Conservation (phyloP, 2,113 vertebrate species). For the Actenoides hombroni region DNA sequence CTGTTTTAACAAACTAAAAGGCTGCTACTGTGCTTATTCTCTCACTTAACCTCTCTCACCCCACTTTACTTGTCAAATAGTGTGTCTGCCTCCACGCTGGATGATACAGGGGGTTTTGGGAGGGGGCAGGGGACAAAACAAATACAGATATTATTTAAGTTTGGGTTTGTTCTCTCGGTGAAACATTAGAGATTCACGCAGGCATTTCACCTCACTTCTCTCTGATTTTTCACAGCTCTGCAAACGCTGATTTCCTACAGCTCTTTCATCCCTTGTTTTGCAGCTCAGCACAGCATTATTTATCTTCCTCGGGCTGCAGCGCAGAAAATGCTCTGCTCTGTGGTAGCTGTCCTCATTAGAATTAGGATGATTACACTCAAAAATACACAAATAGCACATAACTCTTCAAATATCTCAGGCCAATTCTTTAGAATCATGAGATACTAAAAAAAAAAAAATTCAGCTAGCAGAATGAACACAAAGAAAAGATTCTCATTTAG, state of each 20-base stretch:
- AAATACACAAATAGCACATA: background rate
- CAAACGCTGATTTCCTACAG: background rate
- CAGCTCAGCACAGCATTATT: background rate
- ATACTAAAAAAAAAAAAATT: background rate
- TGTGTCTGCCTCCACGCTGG: background rate
- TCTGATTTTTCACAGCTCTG: slow-evolving; percentile 8
- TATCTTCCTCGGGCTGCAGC: background rate
- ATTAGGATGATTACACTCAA: background rate
- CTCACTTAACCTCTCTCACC: slow-evolving; percentile 38
- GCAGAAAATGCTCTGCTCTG: background rate
- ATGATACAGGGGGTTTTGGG: background rate
- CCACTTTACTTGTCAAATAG: background rate
- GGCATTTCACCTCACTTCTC: background rate
- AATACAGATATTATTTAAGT: background rate
- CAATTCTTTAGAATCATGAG: background rate
- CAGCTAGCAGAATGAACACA: background rate
- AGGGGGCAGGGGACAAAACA: background rate
- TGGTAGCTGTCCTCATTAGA: background rate
- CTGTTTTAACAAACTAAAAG: background rate
- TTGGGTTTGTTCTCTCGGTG: background rate
- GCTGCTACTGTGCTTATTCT: slow-evolving; percentile 6
- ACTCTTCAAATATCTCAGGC: background rate
- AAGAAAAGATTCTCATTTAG: background rate
- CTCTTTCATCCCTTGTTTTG: background rate
- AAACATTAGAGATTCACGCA: background rate